Evolutionary conservation across 2,797 vertebrate species (phyloP), one percentile per base, ranked within the genome.

Genomic region (Enteromius treurensis): DNA sequence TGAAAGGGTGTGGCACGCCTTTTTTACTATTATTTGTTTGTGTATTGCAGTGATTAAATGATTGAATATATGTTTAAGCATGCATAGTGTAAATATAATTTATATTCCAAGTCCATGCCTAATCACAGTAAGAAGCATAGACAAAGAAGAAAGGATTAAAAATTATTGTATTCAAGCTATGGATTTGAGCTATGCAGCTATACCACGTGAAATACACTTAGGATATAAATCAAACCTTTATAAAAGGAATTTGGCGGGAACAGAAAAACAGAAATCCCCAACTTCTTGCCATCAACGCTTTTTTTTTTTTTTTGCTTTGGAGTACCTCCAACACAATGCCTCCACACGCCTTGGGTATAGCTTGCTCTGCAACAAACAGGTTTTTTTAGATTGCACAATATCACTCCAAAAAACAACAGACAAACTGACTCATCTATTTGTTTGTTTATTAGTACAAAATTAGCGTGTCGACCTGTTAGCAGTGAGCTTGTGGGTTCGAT

Each of bases 321-420:
- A 77, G 42, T 58, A 77, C 34, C 13, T 82, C 80, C 80, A 82
- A 55, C 62, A 77, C 73, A 82, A 45, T 82, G 81, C 64, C 74
- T 82, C 73, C 21, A 77, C 81, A 77, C 10, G 81, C n/a, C 64
- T 82, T 77, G 19, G 55, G 17, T 68, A 55, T 6, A 76, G 49
- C 29, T 81, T 65, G 42, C 37, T 58, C 8, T 82, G 64, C 49
- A 51, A 77, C 73, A 84, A 75, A 80, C 77, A 75, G 47, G 70
- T 62, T 77, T 42, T 8, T 45, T 45, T 3, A 68, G 34, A 37
- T 75, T 77, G 17, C 64, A 40, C 13, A 68, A 45, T 40, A 45
- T 79, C 21, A 67, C 34, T 15, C 5, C 29, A 67, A 73, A 81
- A 75, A 21, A 53, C 3, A 69, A 53, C 34, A 75, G 62, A 10